Evolutionary conservation across 1,140 invertebrate genomes (phyloP).

Genomic region (Calliphora vicina): DNA sequence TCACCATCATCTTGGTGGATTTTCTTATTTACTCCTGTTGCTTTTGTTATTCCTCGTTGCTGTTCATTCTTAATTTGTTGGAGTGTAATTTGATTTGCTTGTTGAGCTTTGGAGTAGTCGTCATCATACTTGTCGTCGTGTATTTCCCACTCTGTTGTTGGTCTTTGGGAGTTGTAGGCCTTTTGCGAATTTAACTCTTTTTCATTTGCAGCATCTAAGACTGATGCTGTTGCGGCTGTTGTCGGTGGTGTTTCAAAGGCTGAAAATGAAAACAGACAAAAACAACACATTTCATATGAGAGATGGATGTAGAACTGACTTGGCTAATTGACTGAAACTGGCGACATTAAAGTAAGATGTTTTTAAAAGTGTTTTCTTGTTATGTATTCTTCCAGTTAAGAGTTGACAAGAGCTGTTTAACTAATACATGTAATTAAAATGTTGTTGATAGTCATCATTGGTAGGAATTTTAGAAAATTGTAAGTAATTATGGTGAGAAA

Average conservation of each 20-base stretch:
- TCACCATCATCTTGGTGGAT: neutral
- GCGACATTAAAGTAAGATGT: neutral
- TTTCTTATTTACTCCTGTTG: neutral
- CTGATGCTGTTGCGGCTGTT: neutral
- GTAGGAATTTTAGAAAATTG: too few species aligned
- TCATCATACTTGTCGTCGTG: neutral
- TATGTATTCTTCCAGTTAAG: too few species aligned
- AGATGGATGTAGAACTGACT: neutral
- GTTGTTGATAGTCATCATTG: too few species aligned
- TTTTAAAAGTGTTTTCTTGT: neutral
- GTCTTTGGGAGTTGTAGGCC: neutral
- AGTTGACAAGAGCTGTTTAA: too few species aligned
- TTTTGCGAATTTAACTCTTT: neutral
- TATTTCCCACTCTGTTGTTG: neutral
- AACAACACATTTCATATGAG: neutral
- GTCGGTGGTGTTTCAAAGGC: neutral
- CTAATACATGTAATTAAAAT: too few species aligned
- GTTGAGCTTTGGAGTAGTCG: slow-evolving; percentile 33
- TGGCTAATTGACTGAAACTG: neutral
- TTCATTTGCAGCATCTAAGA: neutral
- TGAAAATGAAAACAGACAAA: neutral
- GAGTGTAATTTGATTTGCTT: slow-evolving; percentile 35
- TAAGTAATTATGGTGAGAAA: too few species aligned
- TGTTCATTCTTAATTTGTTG: slow-evolving; percentile 9
- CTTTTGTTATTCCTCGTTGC: neutral